Base-by-base conservation (phyloP, 2,113 vertebrate species). In the Anguilla japonica region DNA sequence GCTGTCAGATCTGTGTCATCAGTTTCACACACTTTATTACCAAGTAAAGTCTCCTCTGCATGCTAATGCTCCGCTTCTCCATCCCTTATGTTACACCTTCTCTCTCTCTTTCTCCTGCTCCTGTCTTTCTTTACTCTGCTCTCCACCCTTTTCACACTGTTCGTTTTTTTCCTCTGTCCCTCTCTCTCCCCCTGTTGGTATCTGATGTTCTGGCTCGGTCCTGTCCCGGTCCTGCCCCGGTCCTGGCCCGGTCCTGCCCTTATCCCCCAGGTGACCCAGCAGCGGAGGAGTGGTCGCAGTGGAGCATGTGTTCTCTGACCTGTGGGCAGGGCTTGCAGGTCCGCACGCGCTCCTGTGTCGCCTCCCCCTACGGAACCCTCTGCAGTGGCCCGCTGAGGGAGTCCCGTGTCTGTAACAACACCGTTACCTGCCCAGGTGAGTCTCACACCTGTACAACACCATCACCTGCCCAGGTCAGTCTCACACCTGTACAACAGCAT, bases 211-310 rank as follows among this genome's bases (percentile, higher is more conserved):
- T 8, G 43, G 26, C 9, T 1, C 40, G 5, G 20, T 60, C 18
- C 46, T 40, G 43, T 18, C 84, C 43, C 40, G 5, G 20, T 60
- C 18, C 46, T 40, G 43, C 20, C 84, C 43, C 34, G 34, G 34
- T 46, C 43, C 43, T 8, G 43, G 26, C 9, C 6, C 40, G 5
- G 20, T 60, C 18, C 46, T 40, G 43, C 20, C 84, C 43, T 8
- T 46, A 8, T 26, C 60, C 15, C 57, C n/a, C 93, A 99, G 98
- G 98, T 87, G 98, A 99, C 93, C 98, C 98, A 0, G 97, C 98
- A 0, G 98, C 98, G 0, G 98, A 99, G 93, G 98, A 98, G 89
- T 99, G 98, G 98, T 99, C 98, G 1, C 98, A 97, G 91, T 99
- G 98, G 98, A 99, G 98, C 20, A 96, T 97, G 88, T 99, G 98